Evolutionary conservation across 2,888 invertebrate species (phyloP).

Genomic region (Meiosimyza decipiens): DNA sequence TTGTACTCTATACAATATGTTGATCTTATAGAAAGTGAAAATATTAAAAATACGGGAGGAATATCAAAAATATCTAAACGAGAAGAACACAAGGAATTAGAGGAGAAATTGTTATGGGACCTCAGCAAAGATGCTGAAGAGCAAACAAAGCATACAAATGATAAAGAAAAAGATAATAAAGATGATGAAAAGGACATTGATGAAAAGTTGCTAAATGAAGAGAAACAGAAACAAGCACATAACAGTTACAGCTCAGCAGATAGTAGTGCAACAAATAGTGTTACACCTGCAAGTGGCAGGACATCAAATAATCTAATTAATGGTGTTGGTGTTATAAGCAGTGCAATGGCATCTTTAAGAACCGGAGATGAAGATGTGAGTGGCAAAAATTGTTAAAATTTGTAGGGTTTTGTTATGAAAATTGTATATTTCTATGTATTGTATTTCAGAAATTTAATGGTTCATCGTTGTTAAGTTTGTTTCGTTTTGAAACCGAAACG

Average conservation of each 20-base stretch:
- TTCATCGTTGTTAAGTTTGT: slow-evolving; percentile 59
- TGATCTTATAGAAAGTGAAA: slow-evolving; percentile 56
- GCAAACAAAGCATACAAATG: slow-evolving; percentile 23
- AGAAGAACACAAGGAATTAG: background rate
- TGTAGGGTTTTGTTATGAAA: slow-evolving; percentile 5
- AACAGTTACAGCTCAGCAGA: slow-evolving; percentile 44
- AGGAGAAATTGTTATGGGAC: background rate
- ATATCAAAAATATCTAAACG: slow-evolving; percentile 18
- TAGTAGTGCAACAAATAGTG: slow-evolving; percentile 38
- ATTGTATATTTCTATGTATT: background rate
- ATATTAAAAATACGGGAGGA: slow-evolving; percentile 6
- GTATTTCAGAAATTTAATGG: slow-evolving; percentile 59
- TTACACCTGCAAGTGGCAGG: background rate
- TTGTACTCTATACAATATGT: slow-evolving; percentile 71
- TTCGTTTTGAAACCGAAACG: slow-evolving; percentile 64
- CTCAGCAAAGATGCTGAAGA: slow-evolving; percentile 39
- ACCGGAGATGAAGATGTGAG: slow-evolving; percentile 64
- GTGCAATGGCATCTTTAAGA: slow-evolving; percentile 64
- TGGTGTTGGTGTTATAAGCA: slow-evolving; percentile 65
- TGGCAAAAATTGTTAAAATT: slow-evolving; percentile 16
- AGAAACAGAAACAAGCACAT: slow-evolving; percentile 31
- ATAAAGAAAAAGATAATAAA: slow-evolving; percentile 28
- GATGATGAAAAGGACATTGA: slow-evolving; percentile 10
- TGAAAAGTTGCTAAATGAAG: background rate
- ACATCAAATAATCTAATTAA: slow-evolving; percentile 57